Percentiles rank a stretch among this genome's conserved stretches.
phyloP scores from a whole-genome alignment of 2,888 invertebrate species.

The Agriopis marginaria region DNA sequence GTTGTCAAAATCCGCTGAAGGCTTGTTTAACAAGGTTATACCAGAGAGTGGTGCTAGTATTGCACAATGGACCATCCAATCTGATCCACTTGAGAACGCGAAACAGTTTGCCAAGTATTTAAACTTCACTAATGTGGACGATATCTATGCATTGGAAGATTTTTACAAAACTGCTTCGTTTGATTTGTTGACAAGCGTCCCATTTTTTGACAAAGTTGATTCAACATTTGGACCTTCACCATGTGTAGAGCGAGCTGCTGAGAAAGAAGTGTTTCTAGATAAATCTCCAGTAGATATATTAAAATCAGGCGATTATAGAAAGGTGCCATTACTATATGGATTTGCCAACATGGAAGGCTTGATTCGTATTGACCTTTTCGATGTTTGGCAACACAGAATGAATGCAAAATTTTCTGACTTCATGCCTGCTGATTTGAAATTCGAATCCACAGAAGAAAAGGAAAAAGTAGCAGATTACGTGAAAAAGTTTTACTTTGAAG shows the following conservation, averaged over 20 bases:
- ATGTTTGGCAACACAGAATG: constrained; percentile 58
- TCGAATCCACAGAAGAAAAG: constrained; percentile 51
- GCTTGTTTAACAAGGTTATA: constrained; percentile 65
- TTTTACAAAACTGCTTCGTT: constrained; percentile 61
- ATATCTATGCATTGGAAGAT: constrained; percentile 58
- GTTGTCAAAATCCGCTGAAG: constrained; percentile 60
- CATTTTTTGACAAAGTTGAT: constrained; percentile 30
- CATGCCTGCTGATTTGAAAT: constrained; percentile 61
- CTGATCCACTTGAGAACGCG: constrained; percentile 62
- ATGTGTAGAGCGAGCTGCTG: constrained; percentile 48
- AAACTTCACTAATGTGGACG: constrained; percentile 55
- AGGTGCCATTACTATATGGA: constrained; percentile 62
- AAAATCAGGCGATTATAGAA: constrained; percentile 51
- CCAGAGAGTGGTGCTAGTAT: constrained; percentile 61
- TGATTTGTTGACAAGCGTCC: constrained; percentile 46
- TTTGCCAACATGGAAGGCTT: constrained; percentile 67
- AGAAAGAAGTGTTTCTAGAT: constrained; percentile 52
- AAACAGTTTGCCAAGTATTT: constrained; percentile 57
- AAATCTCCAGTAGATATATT: constrained; percentile 59
- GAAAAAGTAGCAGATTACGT: constrained; percentile 51
- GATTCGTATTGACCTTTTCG: constrained; percentile 51
- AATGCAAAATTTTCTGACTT: constrained; percentile 67
- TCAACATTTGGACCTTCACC: constrained; percentile 48
- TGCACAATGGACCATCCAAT: constrained; percentile 56
- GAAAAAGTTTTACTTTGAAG: constrained; percentile 59